Base-by-base conservation (phyloP, 2,113 vertebrate genomes). In the Nicator chloris region DNA sequence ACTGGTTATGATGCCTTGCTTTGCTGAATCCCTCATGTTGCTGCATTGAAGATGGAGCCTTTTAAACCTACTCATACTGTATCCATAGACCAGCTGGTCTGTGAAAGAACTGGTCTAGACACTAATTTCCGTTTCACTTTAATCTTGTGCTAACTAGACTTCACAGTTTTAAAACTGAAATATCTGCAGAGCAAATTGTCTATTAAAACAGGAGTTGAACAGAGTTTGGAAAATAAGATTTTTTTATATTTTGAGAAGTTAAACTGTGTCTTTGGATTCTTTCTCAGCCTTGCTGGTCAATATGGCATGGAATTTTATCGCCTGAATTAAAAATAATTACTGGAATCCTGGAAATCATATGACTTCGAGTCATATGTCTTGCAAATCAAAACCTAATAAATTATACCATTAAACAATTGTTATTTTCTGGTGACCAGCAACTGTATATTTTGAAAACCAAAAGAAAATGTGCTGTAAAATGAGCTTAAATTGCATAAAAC, bases 291-390 rank as follows among this genome's bases (percentile, higher is more conserved):
- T 82, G 20, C 63, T 76, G n/a, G 57, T 72, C 81, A 87, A 86
- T 86, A 61, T 42, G 26, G 23, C 53, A 59, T 61, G 37, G 86
- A 54, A 65, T 57, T 95, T 95, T 94, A 85, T 45, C 76, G 50
- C 30, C 37, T 85, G 61, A 84, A 82, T 70, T 89, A 85, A 95
- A 94, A 95, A 89, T 87, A 94, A 76, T 78, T 81, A 68, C 56
- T 87, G 53, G 49, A 85, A 82, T 93, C n/a, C 65, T 87, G 53
- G 53, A 89, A 90, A 57, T 92, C 53, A 18, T 79, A 69, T 31
- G 61, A n/a, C 54, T 91, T 95, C 70, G 72, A 84, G 61, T 79
- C 40, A 76, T 65, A 80, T 24, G 28, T 79, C 72, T 89, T 84
- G 28, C 53, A 95, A 95, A 89, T 89, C 40, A 82, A 92, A 91